phyloP scores from a whole-genome alignment of 2,797 vertebrate genomes.

The Thaleichthys pacificus region DNA sequence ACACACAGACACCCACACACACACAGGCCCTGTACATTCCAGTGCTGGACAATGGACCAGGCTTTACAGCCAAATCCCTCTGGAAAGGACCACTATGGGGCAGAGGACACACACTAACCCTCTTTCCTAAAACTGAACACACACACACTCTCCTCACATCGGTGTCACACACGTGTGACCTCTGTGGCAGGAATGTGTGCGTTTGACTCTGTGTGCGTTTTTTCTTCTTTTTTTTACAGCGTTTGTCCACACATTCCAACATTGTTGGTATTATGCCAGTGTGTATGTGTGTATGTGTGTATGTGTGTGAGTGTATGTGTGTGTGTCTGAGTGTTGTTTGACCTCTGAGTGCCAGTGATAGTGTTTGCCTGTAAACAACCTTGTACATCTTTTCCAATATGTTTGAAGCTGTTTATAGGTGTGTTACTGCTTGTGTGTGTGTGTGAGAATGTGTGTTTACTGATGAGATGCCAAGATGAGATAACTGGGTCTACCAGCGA shows the following conservation, averaged over 20 bases:
- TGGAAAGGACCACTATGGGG: slow-evolving; percentile 62
- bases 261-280: too few relatives aligned
- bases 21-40: slow-evolving; percentile 68
- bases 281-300: slow-evolving; percentile 26
- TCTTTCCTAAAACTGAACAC: slow-evolving; percentile 51
- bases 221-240: not conserved
- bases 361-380: not conserved
- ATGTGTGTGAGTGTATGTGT: not conserved
- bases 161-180: not conserved
- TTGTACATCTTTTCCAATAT: not conserved
- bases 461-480: not conserved
- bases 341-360: not conserved
- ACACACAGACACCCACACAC: slow-evolving; percentile 31
- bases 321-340: not conserved
- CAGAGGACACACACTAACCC: slow-evolving; percentile 65
- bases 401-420: not conserved
- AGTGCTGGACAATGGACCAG: slow-evolving; percentile 65
- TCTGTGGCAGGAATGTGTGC: not conserved
- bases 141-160: slow-evolving; percentile 23
- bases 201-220: not conserved
- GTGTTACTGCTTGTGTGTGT: not conserved
- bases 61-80: slow-evolving; percentile 74
- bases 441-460: slow-evolving; percentile 5
- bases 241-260: too few relatives aligned
- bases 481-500: not conserved